Evolutionary conservation across 2,113 vertebrate species (phyloP).

Genomic region (Campylomormyrus tamandua): DNA sequence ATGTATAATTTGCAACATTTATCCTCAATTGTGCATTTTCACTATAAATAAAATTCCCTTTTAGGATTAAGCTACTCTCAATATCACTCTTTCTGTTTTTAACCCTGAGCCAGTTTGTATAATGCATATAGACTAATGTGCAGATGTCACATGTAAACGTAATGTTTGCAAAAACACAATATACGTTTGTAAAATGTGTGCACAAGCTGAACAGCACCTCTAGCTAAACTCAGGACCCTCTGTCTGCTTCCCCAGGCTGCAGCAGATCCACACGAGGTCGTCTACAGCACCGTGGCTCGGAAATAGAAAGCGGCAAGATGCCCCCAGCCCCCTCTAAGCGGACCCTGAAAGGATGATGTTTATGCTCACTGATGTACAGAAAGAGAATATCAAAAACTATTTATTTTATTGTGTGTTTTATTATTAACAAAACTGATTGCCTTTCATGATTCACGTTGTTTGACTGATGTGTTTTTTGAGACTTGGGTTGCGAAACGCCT

Average conservation of each 20-base stretch:
- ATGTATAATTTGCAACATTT: too few relatives aligned
- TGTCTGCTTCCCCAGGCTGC: not conserved
- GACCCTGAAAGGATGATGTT: not conserved
- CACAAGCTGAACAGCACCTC: not conserved
- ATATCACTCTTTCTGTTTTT: too few relatives aligned
- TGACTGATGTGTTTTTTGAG: not conserved
- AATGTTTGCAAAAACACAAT: not conserved
- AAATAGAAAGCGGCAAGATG: not conserved
- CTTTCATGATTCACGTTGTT: not conserved
- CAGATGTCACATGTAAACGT: too few relatives aligned
- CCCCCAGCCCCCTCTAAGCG: not conserved
- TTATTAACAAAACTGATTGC: not conserved
- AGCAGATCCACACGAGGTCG: not conserved
- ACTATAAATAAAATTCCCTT: too few relatives aligned
- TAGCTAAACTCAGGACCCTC: not conserved
- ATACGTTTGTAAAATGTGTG: not conserved
- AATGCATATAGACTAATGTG: too few relatives aligned
- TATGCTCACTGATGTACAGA: not conserved
- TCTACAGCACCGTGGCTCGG: not conserved
- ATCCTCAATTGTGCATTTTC: too few relatives aligned
- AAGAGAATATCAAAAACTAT: not conserved
- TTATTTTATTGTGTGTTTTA: not conserved
- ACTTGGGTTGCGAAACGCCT: too few relatives aligned
- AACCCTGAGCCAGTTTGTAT: too few relatives aligned
- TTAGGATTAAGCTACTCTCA: too few relatives aligned